Base-by-base conservation (phyloP, 1,140 invertebrate genomes). In the Lamellibrachia luymesi region DNA sequence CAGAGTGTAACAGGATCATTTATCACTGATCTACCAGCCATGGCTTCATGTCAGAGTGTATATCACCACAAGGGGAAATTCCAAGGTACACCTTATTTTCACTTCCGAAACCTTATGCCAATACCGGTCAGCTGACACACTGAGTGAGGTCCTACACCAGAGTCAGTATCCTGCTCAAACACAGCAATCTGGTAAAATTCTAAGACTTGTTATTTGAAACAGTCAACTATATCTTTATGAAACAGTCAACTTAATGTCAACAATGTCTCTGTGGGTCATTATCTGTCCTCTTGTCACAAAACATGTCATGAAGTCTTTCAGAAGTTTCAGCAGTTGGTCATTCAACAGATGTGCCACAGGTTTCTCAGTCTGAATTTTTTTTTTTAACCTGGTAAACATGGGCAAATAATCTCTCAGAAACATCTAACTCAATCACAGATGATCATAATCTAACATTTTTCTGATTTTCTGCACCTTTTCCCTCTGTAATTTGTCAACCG, bases 391-490 rank as follows among this genome's bases (percentile, higher is more conserved):
- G 5, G 90, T 50, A 22, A 90, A 90, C 25, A 90, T 25, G 22
- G 90, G 8, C 7, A 90, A 50, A 8, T 6, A 8, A 25, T 90
- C 90, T 90, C 90, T 90, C 90, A 25, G 49, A 50, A 90, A 90
- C 90, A 50, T 90, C 5, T 90, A 10, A 90, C 90, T 90, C 22
- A 90, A 90, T 8, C n/a, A 22, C 5, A 90, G 90, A 22, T 90
- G 90, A 25, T 90, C 90, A 90, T 90, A 6, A 50, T 90, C 90
- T 22, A 90, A 90, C 7, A 90, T 90, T 22, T 90, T 90, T 90
- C 90, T 90, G 8, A 90, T 90, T 90, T 90, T 90, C 1, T 90
- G 90, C 49, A 90, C 2, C 7, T 90, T 90, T 38, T 90, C 90
- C 90, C 90, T 90, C 90, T 90, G 52, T 13, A 56, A 56, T 13